Base-by-base conservation (phyloP, 2,888 invertebrate genomes). In the Lumbricus terrestris region DNA sequence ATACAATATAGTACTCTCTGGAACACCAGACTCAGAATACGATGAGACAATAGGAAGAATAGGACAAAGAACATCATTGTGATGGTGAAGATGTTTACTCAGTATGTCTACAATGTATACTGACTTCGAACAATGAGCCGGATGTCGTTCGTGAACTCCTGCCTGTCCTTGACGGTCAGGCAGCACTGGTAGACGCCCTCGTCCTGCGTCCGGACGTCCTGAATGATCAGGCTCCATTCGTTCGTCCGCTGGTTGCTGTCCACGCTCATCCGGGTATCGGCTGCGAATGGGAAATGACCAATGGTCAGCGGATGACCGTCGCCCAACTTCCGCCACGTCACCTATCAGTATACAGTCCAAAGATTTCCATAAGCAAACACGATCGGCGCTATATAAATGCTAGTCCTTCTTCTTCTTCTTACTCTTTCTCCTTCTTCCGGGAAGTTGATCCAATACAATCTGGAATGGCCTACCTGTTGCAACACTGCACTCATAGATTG, bases 261-360 rank as follows among this genome's bases (percentile, higher is more conserved):
- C 47, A 90, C 88, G 82, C 85, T 89, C 83, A 90, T 40, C 29
- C 90, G 90, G 82, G 89, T 34, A 54, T 89, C 90, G 8, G 37
- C 35, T 18, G 89, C 89, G 89, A 90, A 90, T 20, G n/a, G 85
- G 37, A 85, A 85, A 33, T 85, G 85, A 85, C 90, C 90, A 34
- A 90, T 90, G 85, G 90, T 90, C 37, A 90, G 69, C 15, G 90
- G 90, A 37, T 90, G 90, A 38, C 40, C 82, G 23, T 90, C 90
- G 15, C 89, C 83, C 54, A 82, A 54, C 13, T 89, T n/a, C 69
- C 89, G 82, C 90, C 90, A 90, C 20, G 89, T 82, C 15, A 90
- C 89, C 90, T 90, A 33, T 11, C 33, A 16, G n/a, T n/a, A 0
- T 18, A 0, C 37, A 23, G 20, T 20, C 85, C 18, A 85, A 34